A percentile compares a stretch with the other conserved stretches of the same genome.
Evolutionary conservation across 2,113 vertebrate genomes (phyloP).

Genomic region (Coptodon bakossiorum): DNA sequence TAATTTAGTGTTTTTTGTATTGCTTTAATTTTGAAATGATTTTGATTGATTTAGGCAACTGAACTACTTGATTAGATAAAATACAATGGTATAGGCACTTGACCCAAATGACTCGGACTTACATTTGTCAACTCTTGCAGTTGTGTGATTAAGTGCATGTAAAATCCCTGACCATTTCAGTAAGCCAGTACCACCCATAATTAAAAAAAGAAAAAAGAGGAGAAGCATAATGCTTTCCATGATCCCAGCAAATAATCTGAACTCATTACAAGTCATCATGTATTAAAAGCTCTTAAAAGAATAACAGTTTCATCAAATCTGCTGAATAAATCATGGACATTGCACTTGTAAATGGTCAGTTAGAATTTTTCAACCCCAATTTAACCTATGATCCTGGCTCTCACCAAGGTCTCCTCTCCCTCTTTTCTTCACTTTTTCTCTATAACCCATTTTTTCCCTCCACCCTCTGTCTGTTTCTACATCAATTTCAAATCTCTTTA

Average conservation of each 20-base stretch:
- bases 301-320: constrained; percentile 11
- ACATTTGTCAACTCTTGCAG: background rate
- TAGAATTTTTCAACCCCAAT: constrained; percentile 61
- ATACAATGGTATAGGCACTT: background rate
- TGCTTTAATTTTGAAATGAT: fast-evolving
- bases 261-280: background rate
- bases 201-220: background rate
- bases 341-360: constrained; percentile 9
- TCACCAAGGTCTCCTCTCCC: constrained; percentile 52
- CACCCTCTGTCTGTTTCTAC: constrained; percentile 10
- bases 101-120: background rate
- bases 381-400: constrained; percentile 46
- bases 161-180: background rate
- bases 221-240: background rate
- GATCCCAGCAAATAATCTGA: background rate
- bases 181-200: background rate
- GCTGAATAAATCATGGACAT: background rate
- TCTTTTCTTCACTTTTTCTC: constrained; percentile 1
- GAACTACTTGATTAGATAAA: background rate
- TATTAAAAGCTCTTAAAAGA: background rate
- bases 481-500: constrained; percentile 51
- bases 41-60: background rate
- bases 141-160: background rate
- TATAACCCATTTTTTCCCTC: background rate
- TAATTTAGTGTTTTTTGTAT: background rate